Conservation (phyloP, 2,797 vertebrate species). For the Cynodonichthys magdalenae region DNA sequence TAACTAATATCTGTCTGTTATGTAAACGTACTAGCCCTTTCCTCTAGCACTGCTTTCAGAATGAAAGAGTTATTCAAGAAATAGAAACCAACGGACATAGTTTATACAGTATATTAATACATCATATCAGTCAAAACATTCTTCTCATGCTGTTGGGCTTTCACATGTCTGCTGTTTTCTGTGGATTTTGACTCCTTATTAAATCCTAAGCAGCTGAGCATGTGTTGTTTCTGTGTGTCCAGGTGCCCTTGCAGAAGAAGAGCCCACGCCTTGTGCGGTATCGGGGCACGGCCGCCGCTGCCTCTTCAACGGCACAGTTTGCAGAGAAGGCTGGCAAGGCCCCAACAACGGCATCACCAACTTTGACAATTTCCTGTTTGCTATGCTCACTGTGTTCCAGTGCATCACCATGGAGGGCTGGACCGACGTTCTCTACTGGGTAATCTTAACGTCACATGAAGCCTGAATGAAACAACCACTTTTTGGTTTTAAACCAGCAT, state of each 20-base stretch:
- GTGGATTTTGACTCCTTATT: too few relatives aligned
- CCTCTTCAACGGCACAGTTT: slow-evolving; percentile 87
- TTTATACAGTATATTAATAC: not conserved
- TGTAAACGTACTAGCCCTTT: slow-evolving; percentile 59
- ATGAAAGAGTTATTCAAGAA: slow-evolving; percentile 28
- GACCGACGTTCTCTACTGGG: slow-evolving; percentile 99
- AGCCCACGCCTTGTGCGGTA: slow-evolving; percentile 91
- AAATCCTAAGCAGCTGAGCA: too few relatives aligned
- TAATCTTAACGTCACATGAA: slow-evolving; percentile 73
- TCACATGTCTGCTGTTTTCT: too few relatives aligned
- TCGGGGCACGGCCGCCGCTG: slow-evolving; percentile 95
- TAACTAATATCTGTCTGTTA: slow-evolving; percentile 62
- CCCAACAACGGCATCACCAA: slow-evolving; percentile 99
- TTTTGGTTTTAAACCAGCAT: not conserved
- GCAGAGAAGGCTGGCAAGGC: slow-evolving; percentile 93
- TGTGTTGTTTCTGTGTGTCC: slow-evolving; percentile 12
- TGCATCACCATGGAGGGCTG: slow-evolving; percentile 99
- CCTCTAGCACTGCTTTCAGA: slow-evolving; percentile 10
- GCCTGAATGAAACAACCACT: not conserved
- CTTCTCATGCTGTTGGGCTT: too few relatives aligned
- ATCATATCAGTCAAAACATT: too few relatives aligned
- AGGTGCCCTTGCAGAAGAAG: slow-evolving; percentile 92
- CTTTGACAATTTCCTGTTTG: slow-evolving; percentile 98
- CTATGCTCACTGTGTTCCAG: slow-evolving; percentile 99
- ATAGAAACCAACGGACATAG: not conserved